Evolutionary conservation across 2,797 vertebrate genomes (phyloP).

Genomic region (Lacerta viridis): DNA sequence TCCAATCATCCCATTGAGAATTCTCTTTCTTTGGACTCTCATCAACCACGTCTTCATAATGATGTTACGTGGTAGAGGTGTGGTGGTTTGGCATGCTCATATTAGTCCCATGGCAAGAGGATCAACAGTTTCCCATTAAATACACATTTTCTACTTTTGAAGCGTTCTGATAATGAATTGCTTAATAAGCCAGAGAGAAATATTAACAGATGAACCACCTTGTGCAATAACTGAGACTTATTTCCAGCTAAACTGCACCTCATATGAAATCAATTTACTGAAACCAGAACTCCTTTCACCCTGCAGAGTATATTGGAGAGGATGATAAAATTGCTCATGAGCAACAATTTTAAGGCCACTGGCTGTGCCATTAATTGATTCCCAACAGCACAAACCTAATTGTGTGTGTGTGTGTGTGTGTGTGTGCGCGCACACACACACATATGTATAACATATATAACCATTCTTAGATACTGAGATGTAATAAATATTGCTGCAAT

Average conservation of each 20-base stretch:
- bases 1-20: not conserved
- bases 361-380: constrained; percentile 45
- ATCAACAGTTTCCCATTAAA: constrained; percentile 69
- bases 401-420: not conserved
- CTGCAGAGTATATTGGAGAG: constrained; percentile 52
- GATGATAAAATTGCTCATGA: constrained; percentile 59
- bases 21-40: not conserved
- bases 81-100: not conserved
- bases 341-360: constrained; percentile 54
- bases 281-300: constrained; percentile 66
- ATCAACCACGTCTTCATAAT: not conserved
- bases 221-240: constrained; percentile 50
- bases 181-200: not conserved
- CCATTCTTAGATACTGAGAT: not conserved
- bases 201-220: constrained; percentile 55
- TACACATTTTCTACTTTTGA: constrained; percentile 62
- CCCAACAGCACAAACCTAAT: constrained; percentile 34
- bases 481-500: not conserved
- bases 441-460: not conserved
- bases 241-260: constrained; percentile 58
- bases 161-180: constrained; percentile 33
- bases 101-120: constrained; percentile 58
- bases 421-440: not conserved
- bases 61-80: not conserved
- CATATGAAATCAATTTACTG: constrained; percentile 69